Conservation (phyloP, 2,888 invertebrate genomes). For the Desoria tigrina region DNA sequence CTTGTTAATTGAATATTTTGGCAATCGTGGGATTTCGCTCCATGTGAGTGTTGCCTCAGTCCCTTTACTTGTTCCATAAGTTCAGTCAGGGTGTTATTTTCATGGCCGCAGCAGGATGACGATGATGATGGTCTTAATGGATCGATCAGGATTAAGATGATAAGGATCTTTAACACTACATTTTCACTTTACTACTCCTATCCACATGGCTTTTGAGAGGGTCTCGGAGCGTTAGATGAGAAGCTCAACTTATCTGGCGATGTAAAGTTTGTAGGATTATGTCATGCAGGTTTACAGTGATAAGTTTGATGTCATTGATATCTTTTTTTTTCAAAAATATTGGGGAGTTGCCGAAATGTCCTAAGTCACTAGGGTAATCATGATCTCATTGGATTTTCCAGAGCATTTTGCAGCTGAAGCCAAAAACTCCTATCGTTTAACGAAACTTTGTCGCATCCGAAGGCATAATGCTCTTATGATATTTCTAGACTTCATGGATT, state of each 20-base stretch:
- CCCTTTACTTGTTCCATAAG: background rate
- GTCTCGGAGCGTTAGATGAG: too few relatives aligned
- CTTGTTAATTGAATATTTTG: constrained; percentile 31
- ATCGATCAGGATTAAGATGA: background rate
- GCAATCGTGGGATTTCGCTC: constrained; percentile 11
- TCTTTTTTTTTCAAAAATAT: background rate
- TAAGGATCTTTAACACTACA: background rate
- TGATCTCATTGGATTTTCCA: constrained; percentile 47
- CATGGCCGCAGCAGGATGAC: too few relatives aligned
- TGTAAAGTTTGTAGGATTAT: too few relatives aligned
- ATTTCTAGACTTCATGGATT: background rate
- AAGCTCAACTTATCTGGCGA: too few relatives aligned
- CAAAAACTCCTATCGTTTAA: background rate
- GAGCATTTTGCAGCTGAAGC: constrained; percentile 26
- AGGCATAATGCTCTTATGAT: background rate
- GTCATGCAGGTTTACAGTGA: background rate
- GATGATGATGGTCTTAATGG: too few relatives aligned
- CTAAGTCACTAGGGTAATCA: background rate
- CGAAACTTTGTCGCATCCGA: background rate
- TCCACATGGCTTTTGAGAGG: too few relatives aligned
- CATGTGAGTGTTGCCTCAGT: background rate
- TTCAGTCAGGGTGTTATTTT: background rate
- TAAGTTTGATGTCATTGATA: background rate
- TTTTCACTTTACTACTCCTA: constrained; percentile 13
- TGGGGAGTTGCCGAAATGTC: background rate